Evolutionary conservation across 2,113 vertebrate genomes (phyloP), one percentile per base, ranked within the genome.

Genomic region (Labeo rohita): DNA sequence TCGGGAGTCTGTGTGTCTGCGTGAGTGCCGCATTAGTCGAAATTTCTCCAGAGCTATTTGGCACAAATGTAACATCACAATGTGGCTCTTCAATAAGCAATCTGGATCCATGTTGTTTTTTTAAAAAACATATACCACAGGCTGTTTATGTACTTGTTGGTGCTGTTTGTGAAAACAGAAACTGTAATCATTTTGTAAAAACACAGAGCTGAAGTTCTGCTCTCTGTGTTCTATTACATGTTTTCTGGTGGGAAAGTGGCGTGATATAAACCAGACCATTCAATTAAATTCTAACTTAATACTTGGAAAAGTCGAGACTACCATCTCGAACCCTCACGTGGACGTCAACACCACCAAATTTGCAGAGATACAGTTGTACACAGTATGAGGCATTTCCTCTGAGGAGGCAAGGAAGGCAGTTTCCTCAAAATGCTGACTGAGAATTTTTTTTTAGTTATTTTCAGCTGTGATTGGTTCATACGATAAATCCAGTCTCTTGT

Each of bases 41-140:
- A 72, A 59, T 73, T 43, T 83, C 81, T 83, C 81, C 65, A 43
- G 18, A 83, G 80, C 80, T 68, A 83, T 83, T 83, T 83, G 65
- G 81, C 7, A 72, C 68, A 73, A 73, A 59, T 83, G 50, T 83
- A 73, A 59, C 59, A 21, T 73, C 66, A 59, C 50, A 73, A 56
- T 59, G 81, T 43, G 68, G 34, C 68, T 72, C 50, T 56, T 72
- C 50, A 83, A 70, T 52, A 70, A 83, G 80, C 65, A 83, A 83
- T 59, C 81, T 54, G 50, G 81, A 43, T 56, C 49, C 21, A 23
- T 73, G 66, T 59, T 72, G 18, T 50, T 83, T 50, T 72, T 56
- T 5, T 2, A 39, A 39, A 79, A 36, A 63, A 56, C 9, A 56
- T 18, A 66, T 50, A 80, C 76, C 56, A 65, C 39, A 59, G 74